Conservation (phyloP, 2,113 vertebrate genomes). For the Ammodytes marinus region DNA sequence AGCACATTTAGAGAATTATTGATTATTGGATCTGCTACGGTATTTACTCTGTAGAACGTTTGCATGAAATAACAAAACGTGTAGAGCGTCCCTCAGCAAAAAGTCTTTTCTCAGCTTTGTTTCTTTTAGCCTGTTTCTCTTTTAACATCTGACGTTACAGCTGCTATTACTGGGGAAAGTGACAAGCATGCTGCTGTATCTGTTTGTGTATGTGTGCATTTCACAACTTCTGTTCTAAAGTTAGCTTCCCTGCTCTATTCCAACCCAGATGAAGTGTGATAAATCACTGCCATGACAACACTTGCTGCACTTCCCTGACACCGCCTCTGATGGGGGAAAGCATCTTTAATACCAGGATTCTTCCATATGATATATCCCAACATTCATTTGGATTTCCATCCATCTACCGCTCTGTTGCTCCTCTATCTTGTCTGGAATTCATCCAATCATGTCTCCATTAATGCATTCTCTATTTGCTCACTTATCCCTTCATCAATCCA, state of each 20-base stretch:
- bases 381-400: not conserved
- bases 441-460: constrained; percentile 4
- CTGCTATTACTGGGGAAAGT: not conserved
- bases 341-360: not conserved
- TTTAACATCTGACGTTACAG: not conserved
- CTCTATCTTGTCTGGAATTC: not conserved
- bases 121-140: not conserved
- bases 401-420: not conserved
- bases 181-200: not conserved
- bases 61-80: not conserved
- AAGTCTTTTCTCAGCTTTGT: not conserved
- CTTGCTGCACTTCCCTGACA: not conserved
- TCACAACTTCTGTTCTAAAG: constrained; percentile 22
- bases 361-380: not conserved
- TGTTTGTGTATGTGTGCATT: not conserved
- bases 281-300: constrained; percentile 6
- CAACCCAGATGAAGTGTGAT: constrained; percentile 13
- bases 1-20: not conserved
- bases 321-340: not conserved
- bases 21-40: not conserved
- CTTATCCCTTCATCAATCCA: constrained; percentile 20
- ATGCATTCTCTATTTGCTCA: constrained; percentile 4
- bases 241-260: constrained; percentile 12
- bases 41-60: not conserved
- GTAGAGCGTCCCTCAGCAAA: not conserved